A percentile compares a stretch with the other conserved stretches of the same genome.
Conservation (phyloP, 2,888 invertebrate genomes). For the Pilophorus perplexus region DNA sequence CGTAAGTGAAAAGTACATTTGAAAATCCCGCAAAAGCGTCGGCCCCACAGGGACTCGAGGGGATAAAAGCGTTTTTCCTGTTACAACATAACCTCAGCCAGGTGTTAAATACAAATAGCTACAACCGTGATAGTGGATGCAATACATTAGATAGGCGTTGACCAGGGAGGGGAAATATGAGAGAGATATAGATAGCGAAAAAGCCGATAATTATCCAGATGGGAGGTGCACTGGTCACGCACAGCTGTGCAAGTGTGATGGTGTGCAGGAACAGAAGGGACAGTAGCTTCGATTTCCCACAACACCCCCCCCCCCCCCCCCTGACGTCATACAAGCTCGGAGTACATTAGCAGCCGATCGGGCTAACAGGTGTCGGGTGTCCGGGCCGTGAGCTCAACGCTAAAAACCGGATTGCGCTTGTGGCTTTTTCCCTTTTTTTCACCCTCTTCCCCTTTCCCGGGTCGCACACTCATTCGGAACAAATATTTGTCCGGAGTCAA, state of each 20-base stretch:
- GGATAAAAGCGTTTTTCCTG: no score
- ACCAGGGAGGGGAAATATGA: no score
- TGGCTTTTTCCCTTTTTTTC: neutral
- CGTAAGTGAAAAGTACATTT: no score
- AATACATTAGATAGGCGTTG: no score
- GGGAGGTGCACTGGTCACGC: neutral
- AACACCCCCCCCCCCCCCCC: neutral
- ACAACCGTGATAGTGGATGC: no score
- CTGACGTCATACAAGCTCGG: neutral
- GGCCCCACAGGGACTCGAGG: no score
- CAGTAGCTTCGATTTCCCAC: neutral
- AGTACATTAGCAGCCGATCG: neutral
- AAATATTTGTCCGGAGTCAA: neutral
- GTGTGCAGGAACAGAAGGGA: neutral
- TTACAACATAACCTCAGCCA: no score
- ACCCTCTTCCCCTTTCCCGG: neutral
- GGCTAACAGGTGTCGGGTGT: neutral
- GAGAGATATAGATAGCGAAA: no score
- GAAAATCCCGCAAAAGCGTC: no score
- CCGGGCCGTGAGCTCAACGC: neutral
- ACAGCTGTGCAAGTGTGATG: neutral
- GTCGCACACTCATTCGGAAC: no score
- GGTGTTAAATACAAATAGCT: no score
- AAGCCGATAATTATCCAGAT: no score
- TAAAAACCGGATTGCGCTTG: neutral